These are phyloP conservation scores for Bovichtus diacanthus DNA, from an alignment of 2,797 vertebrate genomes.

Conservation along the genomic window DNA sequence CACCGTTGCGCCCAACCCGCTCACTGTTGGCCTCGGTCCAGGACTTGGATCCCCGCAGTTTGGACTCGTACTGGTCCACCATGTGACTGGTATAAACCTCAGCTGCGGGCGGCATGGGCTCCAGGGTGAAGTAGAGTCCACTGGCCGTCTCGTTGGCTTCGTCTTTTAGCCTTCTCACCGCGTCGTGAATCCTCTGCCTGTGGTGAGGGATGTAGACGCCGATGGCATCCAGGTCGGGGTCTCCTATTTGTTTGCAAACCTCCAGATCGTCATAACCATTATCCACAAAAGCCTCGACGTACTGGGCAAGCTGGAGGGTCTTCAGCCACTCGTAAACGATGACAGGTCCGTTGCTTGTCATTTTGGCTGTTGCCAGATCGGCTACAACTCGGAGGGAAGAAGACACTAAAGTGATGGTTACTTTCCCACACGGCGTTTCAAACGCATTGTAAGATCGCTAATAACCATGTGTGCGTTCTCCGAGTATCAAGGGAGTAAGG, in stretches of 20 bases:
- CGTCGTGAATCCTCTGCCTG: conserved; percentile 92
- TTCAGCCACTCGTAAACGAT: conserved; percentile 98
- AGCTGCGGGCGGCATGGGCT: conserved; percentile 85
- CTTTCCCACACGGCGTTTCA: conserved; percentile 61
- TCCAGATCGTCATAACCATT: conserved; percentile 99
- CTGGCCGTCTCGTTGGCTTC: conserved; percentile 90
- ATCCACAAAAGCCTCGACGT: conserved; percentile 96
- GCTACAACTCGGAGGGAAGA: conserved; percentile 52
- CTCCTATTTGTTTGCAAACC: conserved; percentile 98
- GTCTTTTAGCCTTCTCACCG: conserved; percentile 92
- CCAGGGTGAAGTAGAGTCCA: conserved; percentile 95
- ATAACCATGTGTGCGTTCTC: conserved; percentile 5
- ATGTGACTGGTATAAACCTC: conserved; percentile 82
- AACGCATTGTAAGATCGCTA: conserved; percentile 61
- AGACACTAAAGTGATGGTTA: conserved; percentile 51
- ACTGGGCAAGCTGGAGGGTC: conserved; percentile 94
- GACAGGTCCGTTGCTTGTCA: conserved; percentile 92
- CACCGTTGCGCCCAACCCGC: conserved; percentile 73
- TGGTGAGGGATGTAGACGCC: conserved; percentile 93
- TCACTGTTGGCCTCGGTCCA: conserved; percentile 84
- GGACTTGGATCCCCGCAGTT: conserved; percentile 84
- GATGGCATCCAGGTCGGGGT: conserved; percentile 98
- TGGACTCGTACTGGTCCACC: conserved; percentile 85
- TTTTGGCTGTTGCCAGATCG: conserved; percentile 66
- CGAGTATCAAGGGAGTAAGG: conserved; percentile 1